phyloP scores from a whole-genome alignment of 2,797 vertebrate species.

The Spinibarbus caldwelli region DNA sequence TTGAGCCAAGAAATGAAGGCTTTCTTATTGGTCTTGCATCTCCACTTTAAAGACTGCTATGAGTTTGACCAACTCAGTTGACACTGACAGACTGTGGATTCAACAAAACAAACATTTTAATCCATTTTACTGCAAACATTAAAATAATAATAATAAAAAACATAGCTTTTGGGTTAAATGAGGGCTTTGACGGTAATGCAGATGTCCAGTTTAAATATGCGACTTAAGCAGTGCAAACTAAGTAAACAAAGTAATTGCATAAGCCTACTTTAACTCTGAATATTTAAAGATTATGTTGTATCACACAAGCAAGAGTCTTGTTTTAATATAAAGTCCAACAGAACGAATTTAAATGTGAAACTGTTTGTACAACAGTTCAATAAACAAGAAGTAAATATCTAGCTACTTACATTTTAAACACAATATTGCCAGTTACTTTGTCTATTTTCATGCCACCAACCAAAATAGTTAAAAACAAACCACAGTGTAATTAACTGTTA shows the following conservation, averaged over 20 bases:
- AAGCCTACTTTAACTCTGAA: neutral
- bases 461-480: neutral
- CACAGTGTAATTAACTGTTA: neutral
- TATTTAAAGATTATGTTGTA: neutral
- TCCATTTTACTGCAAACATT: neutral
- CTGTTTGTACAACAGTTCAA: neutral
- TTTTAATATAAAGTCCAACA: neutral
- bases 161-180: neutral
- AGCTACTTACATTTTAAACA: neutral
- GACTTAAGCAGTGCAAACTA: neutral
- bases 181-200: neutral
- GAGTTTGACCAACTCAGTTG: neutral
- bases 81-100: neutral
- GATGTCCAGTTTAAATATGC: neutral
- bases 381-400: neutral
- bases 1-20: conserved; percentile 30
- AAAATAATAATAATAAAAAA: neutral
- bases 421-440: neutral
- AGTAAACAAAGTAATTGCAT: neutral
- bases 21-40: neutral
- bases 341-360: too few relatives aligned
- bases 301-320: neutral
- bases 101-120: neutral
- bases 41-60: conserved; percentile 27
- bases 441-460: neutral